Base-by-base conservation (phyloP, 2,797 vertebrate species). In the Enteromius viviparus region DNA sequence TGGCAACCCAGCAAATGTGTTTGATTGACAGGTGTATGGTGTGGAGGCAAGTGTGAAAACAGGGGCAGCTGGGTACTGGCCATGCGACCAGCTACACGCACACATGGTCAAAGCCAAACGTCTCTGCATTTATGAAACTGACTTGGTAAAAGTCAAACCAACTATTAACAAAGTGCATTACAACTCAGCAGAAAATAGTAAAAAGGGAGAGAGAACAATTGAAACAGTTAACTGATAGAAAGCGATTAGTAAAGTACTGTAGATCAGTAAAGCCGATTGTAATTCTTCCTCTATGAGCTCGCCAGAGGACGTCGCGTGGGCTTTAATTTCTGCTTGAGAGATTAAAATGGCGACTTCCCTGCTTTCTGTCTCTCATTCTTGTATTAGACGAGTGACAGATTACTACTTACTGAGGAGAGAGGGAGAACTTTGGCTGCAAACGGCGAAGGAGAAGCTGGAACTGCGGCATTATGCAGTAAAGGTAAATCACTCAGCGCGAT, bases 391-490 rank as follows among this genome's bases (percentile, higher is more conserved):
- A 85, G 75, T 87, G 87, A 90, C 87, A 87, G 79, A 90, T 88
- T 85, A 87, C 87, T 87, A 84, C 80, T 87, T 64, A 65, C 60
- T 47, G 47, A 69, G 76, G 60, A 65, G 62, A 78, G 76, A 82
- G 69, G 76, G 81, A 72, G 70, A 87, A 85, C 76, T 85, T 89
- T 81, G 80, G 74, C 79, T 60, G 78, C 53, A 81, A 76, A 82
- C 3, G 9, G 64, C 47, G n/a, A 66, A 77, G 76, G 62, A 88
- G 87, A 82, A 88, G 88, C 80, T 91, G 91, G 92, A 93, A 94
- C 92, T 92, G 91, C 91, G 90, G 92, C 91, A 93, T 94, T 95
- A 95, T 91, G 90, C 89, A 85, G 88, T 89, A 91, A 91, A 92
- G 89, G 92, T 95, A 94, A 94, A 94, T 94, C 93, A 93, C 91